phyloP scores from a whole-genome alignment of 2,113 vertebrate species.

The Muntiacus reevesi region DNA sequence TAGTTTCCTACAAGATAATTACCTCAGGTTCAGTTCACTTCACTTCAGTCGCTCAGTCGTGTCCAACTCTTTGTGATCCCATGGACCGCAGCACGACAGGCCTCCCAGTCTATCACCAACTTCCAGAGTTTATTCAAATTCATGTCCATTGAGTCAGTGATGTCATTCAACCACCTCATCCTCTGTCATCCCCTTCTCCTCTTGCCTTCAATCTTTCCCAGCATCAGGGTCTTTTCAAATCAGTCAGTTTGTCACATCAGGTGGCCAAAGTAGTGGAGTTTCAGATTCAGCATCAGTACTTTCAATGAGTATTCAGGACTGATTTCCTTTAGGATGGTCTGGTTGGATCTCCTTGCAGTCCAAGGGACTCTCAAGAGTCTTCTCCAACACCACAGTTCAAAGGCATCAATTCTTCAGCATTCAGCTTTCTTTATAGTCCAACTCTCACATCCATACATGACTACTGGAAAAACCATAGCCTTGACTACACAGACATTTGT shows the following conservation, averaged over 20 bases:
- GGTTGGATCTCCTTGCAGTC: background rate
- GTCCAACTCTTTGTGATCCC: background rate
- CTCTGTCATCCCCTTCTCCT: background rate
- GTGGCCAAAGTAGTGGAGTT: background rate
- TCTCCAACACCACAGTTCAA: background rate
- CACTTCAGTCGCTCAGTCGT: background rate
- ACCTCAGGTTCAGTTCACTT: background rate
- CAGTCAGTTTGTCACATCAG: background rate
- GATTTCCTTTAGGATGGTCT: background rate
- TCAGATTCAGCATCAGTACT: background rate
- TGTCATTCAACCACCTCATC: background rate
- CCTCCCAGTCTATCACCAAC: background rate
- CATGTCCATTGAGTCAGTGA: background rate
- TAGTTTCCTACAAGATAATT: background rate
- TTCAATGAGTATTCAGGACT: background rate
- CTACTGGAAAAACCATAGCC: background rate
- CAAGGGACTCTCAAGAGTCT: background rate
- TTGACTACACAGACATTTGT: background rate
- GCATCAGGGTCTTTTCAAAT: background rate
- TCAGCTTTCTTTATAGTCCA: background rate
- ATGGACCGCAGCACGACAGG: rapidly evolving
- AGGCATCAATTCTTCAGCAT: background rate
- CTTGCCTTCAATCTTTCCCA: background rate
- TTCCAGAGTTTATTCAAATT: background rate
- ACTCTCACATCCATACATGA: background rate